phyloP scores from a whole-genome alignment of 2,113 vertebrate species.

The Archocentrus centrarchus region DNA sequence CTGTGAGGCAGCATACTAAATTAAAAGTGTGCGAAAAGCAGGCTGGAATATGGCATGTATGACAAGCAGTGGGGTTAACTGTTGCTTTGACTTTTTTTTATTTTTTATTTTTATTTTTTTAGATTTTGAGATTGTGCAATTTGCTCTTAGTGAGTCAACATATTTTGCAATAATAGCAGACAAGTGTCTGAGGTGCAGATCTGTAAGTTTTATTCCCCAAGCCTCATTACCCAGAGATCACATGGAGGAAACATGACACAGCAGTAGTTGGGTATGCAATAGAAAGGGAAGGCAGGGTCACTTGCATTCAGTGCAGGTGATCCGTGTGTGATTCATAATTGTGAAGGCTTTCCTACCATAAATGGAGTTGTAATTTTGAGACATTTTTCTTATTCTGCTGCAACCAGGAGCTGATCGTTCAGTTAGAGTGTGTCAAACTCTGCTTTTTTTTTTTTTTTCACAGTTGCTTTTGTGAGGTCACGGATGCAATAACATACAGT shows the following conservation, averaged over 20 bases:
- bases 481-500: background rate
- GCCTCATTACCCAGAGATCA: background rate
- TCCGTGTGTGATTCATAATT: background rate
- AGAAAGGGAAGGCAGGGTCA: background rate
- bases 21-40: background rate
- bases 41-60: background rate
- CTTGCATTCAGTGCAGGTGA: background rate
- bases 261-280: slow-evolving; percentile 2
- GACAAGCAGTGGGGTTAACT: background rate
- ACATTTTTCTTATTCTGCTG: background rate
- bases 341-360: background rate
- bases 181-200: background rate
- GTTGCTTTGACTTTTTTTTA: too few relatives aligned
- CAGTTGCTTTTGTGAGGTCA: background rate
- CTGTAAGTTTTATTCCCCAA: background rate
- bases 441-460: background rate
- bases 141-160: slow-evolving; percentile 23
- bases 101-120: too few relatives aligned
- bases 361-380: background rate
- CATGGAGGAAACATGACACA: background rate
- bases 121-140: too few relatives aligned
- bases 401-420: background rate
- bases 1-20: background rate
- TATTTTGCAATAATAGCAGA: slow-evolving; percentile 31
- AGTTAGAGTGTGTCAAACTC: background rate